Evolutionary conservation across 2,797 vertebrate genomes (phyloP).

Genomic region (Heteromormyrus szaboi): DNA sequence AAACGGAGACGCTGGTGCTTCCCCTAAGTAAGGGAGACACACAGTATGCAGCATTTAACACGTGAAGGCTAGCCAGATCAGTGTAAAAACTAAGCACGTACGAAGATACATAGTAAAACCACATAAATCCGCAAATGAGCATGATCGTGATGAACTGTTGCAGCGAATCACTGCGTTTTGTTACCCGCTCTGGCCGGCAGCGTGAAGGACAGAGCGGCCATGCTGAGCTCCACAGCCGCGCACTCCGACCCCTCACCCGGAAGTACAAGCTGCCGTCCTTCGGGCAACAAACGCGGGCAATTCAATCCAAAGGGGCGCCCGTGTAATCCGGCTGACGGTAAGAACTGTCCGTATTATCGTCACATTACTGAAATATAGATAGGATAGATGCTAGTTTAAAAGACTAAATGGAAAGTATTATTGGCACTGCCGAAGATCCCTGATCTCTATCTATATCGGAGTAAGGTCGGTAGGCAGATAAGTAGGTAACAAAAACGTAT

Average conservation of each 20-base stretch:
- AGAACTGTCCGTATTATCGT: neutral
- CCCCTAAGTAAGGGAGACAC: neutral
- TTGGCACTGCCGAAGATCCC: neutral
- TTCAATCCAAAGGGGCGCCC: neutral
- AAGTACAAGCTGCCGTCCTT: neutral
- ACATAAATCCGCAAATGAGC: neutral
- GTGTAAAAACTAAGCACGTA: neutral
- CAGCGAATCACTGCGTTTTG: neutral
- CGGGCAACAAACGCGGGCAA: neutral
- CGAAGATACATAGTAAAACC: neutral
- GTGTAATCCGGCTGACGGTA: neutral
- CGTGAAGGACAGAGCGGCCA: constrained; percentile 59
- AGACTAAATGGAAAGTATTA: neutral
- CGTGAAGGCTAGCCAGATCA: neutral
- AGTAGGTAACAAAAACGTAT: neutral
- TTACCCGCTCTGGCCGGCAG: constrained; percentile 47
- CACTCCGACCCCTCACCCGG: constrained; percentile 17
- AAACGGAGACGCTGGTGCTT: neutral
- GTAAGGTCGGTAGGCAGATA: neutral
- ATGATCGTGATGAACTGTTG: neutral
- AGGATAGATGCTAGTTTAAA: neutral
- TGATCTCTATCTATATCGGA: neutral
- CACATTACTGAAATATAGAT: neutral
- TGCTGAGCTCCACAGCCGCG: constrained; percentile 33
- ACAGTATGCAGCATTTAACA: neutral